Base-by-base conservation (phyloP, 1,140 invertebrate genomes). In the Drosophila neocordata region DNA sequence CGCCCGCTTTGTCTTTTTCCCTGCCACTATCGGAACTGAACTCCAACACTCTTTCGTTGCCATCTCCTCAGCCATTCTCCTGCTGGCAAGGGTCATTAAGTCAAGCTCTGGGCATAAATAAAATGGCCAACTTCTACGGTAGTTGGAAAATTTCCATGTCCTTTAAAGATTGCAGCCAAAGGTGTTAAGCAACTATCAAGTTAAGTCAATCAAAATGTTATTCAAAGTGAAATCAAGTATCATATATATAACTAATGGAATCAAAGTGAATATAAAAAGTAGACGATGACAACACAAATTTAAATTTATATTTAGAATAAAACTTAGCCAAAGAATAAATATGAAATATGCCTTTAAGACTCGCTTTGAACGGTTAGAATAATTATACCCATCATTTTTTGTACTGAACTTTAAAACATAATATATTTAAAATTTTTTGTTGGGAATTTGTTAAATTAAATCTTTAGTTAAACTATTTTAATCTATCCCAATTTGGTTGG, bases 21-120 rank as follows among this genome's bases (percentile, higher is more conserved):
- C 69, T 65, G 22, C 59, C 59, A 75, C 73, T 66, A 64, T 58
- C 63, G 12, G 27, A 31, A 31, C 27, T 24, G 22, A 24, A 24
- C 22, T 24, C 22, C 27, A 34, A 34, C 24, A 8, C 6, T 2
- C 35, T 11, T 6, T 22, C 12, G 13, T 22, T 2, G 12, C 31
- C 12, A 24, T 24, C 22, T 31, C 38, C 22, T 4, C 15, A 18
- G 27, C 52, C 15, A 18, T 15, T 52, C 18, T 34, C 41, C 63
- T 67, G 62, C 70, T 57, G 41, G 59, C 64, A 64, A 53, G 62
- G 64, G 85, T 87, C 83, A 87, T 87, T 83, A 87, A 87, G 83
- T 88, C 83, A 87, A 87, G 79, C 83, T 79, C 64, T 44, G 68
- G 71, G 56, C 79, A 87, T 87, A 87, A 87, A 87, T 87, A 88